Conservation (phyloP, 2,888 invertebrate genomes). For the Macrosiphum euphorbiae region DNA sequence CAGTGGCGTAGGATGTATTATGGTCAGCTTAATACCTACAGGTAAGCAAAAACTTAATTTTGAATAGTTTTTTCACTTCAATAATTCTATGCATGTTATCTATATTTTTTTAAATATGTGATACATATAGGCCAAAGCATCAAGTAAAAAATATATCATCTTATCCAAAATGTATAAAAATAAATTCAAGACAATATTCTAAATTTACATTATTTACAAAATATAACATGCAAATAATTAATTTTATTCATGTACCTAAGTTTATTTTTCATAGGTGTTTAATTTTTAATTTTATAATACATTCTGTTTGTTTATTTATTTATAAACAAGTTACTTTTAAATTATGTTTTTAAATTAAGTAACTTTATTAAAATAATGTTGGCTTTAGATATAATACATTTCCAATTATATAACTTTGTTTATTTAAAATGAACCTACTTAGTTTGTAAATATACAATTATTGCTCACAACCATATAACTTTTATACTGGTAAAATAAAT, state of each 20-base stretch:
- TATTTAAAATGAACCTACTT: neutral
- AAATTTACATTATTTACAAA: neutral
- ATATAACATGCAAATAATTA: neutral
- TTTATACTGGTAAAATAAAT: neutral
- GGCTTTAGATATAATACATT: neutral
- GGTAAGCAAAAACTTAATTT: conserved; percentile 70
- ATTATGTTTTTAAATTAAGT: neutral
- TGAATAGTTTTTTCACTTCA: neutral
- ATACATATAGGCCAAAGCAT: neutral
- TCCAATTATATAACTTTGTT: neutral
- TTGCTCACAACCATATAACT: neutral
- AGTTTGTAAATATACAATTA: neutral
- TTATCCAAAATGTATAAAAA: neutral
- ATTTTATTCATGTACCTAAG: neutral
- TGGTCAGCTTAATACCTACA: conserved; percentile 75
- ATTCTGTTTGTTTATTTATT: neutral
- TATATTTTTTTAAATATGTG: neutral
- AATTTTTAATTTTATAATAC: neutral
- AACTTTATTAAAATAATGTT: neutral
- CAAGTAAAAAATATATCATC: neutral
- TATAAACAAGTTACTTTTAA: neutral
- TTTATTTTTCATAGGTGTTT: neutral
- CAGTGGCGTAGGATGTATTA: conserved; percentile 71
- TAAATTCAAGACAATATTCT: neutral
- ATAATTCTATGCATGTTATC: neutral